Conservation (phyloP, 2,797 vertebrate genomes). For the Carduelis carduelis region DNA sequence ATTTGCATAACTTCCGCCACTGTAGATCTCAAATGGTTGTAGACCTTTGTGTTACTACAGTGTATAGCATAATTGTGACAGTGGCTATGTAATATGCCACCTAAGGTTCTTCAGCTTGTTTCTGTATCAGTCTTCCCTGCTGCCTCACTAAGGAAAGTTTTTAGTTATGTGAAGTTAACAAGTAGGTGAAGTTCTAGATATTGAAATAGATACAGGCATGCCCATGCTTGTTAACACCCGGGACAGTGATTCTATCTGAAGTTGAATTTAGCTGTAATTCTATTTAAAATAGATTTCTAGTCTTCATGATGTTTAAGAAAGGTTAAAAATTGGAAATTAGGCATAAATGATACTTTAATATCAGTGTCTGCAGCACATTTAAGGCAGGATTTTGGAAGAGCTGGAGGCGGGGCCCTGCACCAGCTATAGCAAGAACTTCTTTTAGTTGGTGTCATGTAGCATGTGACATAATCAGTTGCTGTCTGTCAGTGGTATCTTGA, state of each 20-base stretch:
- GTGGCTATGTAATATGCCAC: neutral
- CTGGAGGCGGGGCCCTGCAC: neutral
- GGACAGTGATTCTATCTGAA: neutral
- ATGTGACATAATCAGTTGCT: neutral
- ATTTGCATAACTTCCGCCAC: neutral
- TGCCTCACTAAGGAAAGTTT: neutral
- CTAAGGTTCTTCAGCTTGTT: neutral
- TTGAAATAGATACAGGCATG: neutral
- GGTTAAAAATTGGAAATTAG: neutral
- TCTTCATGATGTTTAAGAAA: neutral
- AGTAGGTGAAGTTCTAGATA: neutral
- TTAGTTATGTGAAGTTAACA: neutral
- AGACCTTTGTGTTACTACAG: neutral
- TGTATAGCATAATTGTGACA: neutral
- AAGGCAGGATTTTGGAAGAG: neutral
- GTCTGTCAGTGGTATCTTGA: neutral
- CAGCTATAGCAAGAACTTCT: neutral
- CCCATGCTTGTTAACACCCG: neutral
- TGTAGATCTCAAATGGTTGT: neutral
- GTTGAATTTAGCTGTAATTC: neutral
- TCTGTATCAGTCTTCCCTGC: neutral
- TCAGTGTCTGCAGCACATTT: neutral
- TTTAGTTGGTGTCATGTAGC: neutral
- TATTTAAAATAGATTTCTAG: neutral
- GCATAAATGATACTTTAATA: neutral